These are phyloP conservation scores for Bombus balteatus DNA, from an alignment of 1,140 invertebrate species.

Conservation along the genomic window DNA sequence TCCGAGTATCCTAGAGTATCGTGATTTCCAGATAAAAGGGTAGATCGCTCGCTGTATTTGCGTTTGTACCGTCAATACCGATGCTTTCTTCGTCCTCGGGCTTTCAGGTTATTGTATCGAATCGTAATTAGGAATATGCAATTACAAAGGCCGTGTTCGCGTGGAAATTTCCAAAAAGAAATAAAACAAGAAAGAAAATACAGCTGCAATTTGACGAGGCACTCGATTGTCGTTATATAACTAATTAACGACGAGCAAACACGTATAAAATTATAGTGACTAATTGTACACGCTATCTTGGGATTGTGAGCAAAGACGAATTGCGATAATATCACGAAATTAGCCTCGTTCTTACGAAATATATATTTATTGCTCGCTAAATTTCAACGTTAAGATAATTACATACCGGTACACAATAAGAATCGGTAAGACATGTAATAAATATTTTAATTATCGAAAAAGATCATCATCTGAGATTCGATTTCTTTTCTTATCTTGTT, in stretches of 20 bases:
- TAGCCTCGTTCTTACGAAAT: neutral
- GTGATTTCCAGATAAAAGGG: neutral
- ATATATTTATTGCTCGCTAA: neutral
- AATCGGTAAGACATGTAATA: neutral
- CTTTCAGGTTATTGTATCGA: neutral
- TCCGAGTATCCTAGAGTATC: neutral
- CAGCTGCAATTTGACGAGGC: neutral
- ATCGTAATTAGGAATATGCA: neutral
- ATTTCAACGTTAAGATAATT: neutral
- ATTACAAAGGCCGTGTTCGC: neutral
- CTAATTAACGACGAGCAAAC: neutral
- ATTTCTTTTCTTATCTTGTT: conserved; percentile 18
- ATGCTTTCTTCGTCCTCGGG: neutral
- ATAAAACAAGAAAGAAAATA: neutral
- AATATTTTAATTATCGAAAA: neutral
- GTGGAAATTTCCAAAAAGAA: neutral
- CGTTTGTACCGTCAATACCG: neutral
- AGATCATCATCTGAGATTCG: conserved; percentile 2
- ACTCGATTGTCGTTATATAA: neutral
- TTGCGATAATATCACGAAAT: neutral
- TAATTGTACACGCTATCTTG: neutral
- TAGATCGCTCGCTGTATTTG: conserved; percentile 1
- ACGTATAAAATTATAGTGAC: neutral
- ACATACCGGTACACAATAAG: neutral
- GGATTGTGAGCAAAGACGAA: neutral